phyloP scores from a whole-genome alignment of 2,113 vertebrate species.

The Uria lomvia region DNA sequence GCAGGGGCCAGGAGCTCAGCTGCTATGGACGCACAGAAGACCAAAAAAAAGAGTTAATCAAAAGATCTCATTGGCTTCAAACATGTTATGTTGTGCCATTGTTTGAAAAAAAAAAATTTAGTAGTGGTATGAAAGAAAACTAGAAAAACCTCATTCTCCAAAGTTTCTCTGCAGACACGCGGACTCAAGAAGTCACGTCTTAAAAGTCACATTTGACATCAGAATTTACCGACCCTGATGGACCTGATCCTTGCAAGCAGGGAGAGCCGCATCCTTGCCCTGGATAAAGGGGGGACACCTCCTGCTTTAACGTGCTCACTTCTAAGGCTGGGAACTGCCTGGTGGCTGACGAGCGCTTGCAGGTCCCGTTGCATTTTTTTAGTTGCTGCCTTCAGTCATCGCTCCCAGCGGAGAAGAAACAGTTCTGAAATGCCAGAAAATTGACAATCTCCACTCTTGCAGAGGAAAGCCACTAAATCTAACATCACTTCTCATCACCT shows the following conservation, averaged over 20 bases:
- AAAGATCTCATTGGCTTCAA: background rate
- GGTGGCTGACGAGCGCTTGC: background rate
- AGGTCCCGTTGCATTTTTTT: slow-evolving; percentile 19
- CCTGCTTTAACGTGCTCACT: background rate
- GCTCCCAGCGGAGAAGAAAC: slow-evolving; percentile 27
- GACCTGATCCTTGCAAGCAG: background rate
- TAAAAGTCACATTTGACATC: background rate
- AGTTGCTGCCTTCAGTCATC: background rate
- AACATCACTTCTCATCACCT: slow-evolving; percentile 47
- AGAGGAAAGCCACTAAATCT: slow-evolving; percentile 43
- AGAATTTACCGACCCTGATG: background rate
- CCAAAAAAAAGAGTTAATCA: background rate
- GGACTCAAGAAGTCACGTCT: background rate
- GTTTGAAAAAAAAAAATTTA: background rate
- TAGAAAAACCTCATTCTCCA: background rate
- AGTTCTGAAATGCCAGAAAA: slow-evolving; percentile 47
- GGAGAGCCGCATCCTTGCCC: background rate
- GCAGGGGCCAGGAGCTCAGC: background rate
- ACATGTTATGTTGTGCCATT: background rate
- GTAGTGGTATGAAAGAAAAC: background rate
- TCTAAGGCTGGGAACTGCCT: background rate
- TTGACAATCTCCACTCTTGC: slow-evolving; percentile 3
- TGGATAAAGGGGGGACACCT: background rate
- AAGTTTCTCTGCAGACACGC: background rate
- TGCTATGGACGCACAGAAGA: background rate